Conservation (phyloP, 2,113 vertebrate species). For the Pelecanus crispus region DNA sequence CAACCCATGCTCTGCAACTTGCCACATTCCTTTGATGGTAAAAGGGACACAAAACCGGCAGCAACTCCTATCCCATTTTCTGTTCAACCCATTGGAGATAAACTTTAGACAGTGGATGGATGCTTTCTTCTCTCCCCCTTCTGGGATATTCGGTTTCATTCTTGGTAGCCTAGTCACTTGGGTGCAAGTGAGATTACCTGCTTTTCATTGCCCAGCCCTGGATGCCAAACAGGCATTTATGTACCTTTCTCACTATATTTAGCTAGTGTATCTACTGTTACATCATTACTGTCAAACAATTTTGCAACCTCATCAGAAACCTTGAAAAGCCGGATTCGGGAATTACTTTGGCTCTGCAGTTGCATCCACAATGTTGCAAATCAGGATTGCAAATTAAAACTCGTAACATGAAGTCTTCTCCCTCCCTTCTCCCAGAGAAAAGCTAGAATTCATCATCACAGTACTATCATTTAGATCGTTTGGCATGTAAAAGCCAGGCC, state of each 20-base stretch:
- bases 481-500: background rate
- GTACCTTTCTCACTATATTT: background rate
- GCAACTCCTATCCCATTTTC: background rate
- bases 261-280: background rate
- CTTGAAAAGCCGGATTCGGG: background rate
- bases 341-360: background rate
- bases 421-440: background rate
- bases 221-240: background rate
- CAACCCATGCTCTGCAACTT: background rate
- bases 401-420: background rate
- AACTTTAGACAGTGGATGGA: background rate
- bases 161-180: background rate
- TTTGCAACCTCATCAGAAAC: background rate
- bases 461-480: background rate
- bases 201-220: background rate
- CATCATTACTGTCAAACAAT: background rate
- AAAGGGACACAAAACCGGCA: background rate
- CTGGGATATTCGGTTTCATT: background rate
- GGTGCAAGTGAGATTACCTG: background rate
- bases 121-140: background rate
- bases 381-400: background rate
- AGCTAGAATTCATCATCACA: background rate
- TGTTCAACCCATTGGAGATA: background rate
- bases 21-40: background rate
- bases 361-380: background rate